Evolutionary conservation across 2,113 vertebrate genomes (phyloP).

Genomic region (Meleagris gallopavo): DNA sequence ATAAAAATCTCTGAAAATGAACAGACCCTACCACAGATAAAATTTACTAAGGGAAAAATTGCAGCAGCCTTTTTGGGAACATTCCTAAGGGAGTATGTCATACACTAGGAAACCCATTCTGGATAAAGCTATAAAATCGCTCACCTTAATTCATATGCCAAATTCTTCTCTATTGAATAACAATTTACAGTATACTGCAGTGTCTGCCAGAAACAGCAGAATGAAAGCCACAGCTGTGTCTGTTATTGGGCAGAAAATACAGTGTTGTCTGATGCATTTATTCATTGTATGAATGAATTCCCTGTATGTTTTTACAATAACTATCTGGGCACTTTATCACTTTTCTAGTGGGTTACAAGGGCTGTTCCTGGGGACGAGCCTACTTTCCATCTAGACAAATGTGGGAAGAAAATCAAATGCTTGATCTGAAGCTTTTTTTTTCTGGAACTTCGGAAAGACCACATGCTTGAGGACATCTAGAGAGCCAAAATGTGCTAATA

Average conservation of each 20-base stretch:
- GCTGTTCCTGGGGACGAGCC: background rate
- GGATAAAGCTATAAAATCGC: constrained; percentile 57
- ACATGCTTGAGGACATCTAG: background rate
- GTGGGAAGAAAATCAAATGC: background rate
- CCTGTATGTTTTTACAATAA: background rate
- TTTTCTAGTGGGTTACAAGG: background rate
- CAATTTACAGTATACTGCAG: constrained; percentile 21
- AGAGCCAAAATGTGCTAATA: background rate
- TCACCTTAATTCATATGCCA: constrained; percentile 70
- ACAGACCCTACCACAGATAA: constrained; percentile 6
- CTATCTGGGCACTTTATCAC: background rate
- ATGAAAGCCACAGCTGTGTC: constrained; percentile 43
- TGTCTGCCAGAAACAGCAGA: constrained; percentile 65
- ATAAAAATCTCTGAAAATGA: constrained; percentile 42
- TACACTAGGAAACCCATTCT: constrained; percentile 68
- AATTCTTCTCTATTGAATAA: constrained; percentile 67
- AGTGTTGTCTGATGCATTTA: background rate
- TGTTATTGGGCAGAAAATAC: constrained; percentile 22
- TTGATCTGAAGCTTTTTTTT: background rate
- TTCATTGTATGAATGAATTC: constrained; percentile 8
- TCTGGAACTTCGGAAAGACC: background rate
- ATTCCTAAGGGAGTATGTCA: constrained; percentile 65
- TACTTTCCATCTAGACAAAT: background rate
- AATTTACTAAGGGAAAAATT: constrained; percentile 44
- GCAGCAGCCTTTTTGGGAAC: constrained; percentile 48